Percentiles rank a stretch among this genome's conserved stretches.
These are phyloP conservation scores for Coccyzus lansbergi DNA, from an alignment of 2,797 vertebrate genomes.

Conservation along the genomic window DNA sequence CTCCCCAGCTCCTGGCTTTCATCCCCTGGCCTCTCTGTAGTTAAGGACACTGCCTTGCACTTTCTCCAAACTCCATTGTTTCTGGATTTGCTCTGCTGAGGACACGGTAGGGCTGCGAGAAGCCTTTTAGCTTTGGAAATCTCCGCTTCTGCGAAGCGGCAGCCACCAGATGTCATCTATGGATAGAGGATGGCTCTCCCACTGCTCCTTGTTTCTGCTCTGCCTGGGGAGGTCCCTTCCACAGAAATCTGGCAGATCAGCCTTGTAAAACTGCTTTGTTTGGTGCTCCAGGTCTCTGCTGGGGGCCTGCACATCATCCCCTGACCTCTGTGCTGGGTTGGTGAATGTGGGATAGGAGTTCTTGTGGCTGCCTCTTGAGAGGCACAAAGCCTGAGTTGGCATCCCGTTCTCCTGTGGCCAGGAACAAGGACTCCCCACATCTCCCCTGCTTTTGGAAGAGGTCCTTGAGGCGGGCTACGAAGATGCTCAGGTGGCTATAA, in stretches of 20 bases:
- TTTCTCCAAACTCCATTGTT: too few species aligned
- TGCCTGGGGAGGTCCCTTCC: background rate
- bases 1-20: too few species aligned
- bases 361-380: background rate
- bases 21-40: too few species aligned
- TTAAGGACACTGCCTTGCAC: too few species aligned
- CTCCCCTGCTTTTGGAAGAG: too few species aligned
- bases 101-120: background rate
- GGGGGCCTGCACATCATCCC: background rate
- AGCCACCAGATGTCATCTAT: constrained; percentile 61
- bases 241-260: background rate
- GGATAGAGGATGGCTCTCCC: background rate
- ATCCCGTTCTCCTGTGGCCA: background rate
- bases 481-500: too few species aligned
- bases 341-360: background rate
- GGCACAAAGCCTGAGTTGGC: accelerated
- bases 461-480: too few species aligned
- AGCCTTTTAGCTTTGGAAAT: background rate
- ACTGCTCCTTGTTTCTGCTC: background rate
- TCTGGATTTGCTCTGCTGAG: background rate
- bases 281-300: background rate
- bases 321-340: accelerated
- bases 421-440: accelerated
- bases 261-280: accelerated
- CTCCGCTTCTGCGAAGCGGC: background rate